A percentile compares a stretch with the other conserved stretches of the same genome.
Conservation (phyloP, 2,888 invertebrate genomes). For the Diadromus collaris region DNA sequence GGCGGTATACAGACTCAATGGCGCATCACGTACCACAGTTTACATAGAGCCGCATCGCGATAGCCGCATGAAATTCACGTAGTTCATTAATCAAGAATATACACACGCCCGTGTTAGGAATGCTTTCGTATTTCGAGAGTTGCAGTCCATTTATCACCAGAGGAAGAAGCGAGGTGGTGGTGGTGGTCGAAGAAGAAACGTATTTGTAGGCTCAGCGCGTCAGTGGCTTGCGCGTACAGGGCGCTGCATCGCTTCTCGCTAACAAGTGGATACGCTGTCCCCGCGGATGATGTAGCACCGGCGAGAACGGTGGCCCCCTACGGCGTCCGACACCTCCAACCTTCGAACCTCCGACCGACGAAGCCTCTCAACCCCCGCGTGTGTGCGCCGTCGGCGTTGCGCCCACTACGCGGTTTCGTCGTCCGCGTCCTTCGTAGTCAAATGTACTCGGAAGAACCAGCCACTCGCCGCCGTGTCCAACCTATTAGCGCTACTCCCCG, state of each 20-base stretch:
- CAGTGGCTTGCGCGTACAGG: conserved; percentile 70
- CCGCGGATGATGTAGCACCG: conserved; percentile 79
- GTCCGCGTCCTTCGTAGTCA: conserved; percentile 27
- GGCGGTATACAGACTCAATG: conserved; percentile 17
- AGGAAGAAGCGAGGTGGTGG: conserved; percentile 30
- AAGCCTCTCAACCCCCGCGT: conserved; percentile 52
- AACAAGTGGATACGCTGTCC: conserved; percentile 79
- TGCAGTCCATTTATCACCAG: conserved; percentile 78
- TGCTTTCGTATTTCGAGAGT: conserved; percentile 78
- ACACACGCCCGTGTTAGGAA: conserved; percentile 76
- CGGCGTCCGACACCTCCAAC: conserved; percentile 78
- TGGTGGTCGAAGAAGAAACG: conserved; percentile 67
- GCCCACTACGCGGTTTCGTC: conserved; percentile 26
- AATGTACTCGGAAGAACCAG: conserved; percentile 19
- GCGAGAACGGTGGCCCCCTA: conserved; percentile 76
- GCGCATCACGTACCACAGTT: conserved; percentile 50
- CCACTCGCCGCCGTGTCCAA: conserved; percentile 10
- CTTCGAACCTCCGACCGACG: conserved; percentile 72
- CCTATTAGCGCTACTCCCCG: conserved; percentile 14
- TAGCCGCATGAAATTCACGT: conserved; percentile 72
- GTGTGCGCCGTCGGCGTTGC: conserved; percentile 43
- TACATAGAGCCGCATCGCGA: conserved; percentile 51
- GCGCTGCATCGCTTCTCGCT: conserved; percentile 72
- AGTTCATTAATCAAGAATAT: conserved; percentile 78
- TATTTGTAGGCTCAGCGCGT: conserved; percentile 74